Conservation (phyloP, 2,113 vertebrate genomes). For the Calypte anna region DNA sequence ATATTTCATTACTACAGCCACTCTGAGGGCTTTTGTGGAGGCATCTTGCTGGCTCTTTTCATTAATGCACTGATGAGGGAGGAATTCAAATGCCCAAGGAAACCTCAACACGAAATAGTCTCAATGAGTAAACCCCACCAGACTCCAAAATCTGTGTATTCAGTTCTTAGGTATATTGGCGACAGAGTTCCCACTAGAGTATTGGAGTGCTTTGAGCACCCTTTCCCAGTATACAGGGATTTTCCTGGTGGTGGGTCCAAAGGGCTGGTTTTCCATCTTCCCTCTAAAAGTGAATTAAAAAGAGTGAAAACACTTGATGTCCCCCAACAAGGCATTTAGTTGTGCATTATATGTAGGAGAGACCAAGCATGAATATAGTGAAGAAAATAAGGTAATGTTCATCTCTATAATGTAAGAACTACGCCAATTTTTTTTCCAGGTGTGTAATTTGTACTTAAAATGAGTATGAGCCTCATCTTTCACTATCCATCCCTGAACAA, state of each 20-base stretch:
- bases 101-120: background rate
- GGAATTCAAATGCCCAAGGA: background rate
- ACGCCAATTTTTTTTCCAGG: background rate
- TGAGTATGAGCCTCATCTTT: background rate
- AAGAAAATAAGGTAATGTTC: background rate
- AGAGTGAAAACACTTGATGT: background rate
- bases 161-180: background rate
- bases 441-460: background rate
- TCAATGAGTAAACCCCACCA: background rate
- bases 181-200: background rate
- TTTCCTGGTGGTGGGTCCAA: background rate
- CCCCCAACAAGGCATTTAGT: background rate
- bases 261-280: background rate
- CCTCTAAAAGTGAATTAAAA: background rate
- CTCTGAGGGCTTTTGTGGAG: background rate
- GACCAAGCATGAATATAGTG: background rate
- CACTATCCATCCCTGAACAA: background rate
- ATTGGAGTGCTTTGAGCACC: background rate
- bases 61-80: background rate
- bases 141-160: background rate
- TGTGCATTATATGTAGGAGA: background rate
- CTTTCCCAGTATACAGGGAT: background rate
- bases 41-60: background rate
- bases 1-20: background rate
- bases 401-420: background rate